Evolutionary conservation across 2,888 invertebrate genomes (phyloP).

Genomic region (Metacarcinus magister): DNA sequence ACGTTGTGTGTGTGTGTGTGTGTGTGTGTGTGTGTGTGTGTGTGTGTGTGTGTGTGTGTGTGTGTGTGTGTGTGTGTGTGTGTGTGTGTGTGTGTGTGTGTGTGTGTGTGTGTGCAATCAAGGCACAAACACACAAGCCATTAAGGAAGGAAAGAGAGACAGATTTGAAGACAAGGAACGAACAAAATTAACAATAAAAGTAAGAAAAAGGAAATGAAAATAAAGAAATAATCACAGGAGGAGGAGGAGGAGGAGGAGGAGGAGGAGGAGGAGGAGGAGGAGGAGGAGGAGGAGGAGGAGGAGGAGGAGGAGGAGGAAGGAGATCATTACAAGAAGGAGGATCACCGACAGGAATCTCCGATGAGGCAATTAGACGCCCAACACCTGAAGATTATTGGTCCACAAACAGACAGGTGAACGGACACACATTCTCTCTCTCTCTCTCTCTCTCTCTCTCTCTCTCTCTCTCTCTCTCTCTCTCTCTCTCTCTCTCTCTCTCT

Average conservation of each 20-base stretch:
- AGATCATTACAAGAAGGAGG: neutral
- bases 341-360: neutral
- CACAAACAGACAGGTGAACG: neutral
- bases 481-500: neutral
- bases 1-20: no score
- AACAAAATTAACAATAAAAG: neutral
- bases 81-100: neutral
- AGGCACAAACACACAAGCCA: neutral
- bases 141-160: neutral
- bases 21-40: no score
- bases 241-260: neutral
- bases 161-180: neutral
- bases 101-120: neutral
- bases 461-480: no score
- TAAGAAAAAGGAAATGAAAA: no score
- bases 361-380: neutral
- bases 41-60: slow-evolving; percentile 16
- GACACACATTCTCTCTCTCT: neutral
- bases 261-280: neutral
- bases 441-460: no score
- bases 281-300: slow-evolving; percentile 26
- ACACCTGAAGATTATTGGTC: neutral
- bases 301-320: neutral
- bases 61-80: slow-evolving; percentile 26
- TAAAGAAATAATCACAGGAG: no score